Base-by-base conservation (phyloP, 2,888 invertebrate species). In the Psococerastis gibbosa region DNA sequence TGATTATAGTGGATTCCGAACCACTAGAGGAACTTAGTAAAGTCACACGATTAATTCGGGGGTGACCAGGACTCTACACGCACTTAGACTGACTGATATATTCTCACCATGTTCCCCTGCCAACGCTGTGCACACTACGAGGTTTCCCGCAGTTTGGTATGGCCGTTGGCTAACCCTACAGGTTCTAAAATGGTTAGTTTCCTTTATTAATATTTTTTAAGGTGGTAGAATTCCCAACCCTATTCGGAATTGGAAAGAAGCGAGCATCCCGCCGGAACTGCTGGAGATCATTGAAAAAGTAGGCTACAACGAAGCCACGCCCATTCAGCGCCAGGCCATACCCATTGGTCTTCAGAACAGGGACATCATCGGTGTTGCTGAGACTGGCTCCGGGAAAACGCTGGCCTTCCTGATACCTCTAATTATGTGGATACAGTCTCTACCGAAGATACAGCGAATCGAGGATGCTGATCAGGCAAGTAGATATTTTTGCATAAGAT, bases 301-400 rank as follows among this genome's bases (percentile, higher is more conserved):
- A 49, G 95, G 95, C 2, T 97, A 97, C 57, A 89, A 84, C 62
- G 98, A 98, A 56, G 92, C 98, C 1, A 97, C 98, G 0, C 98
- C 98, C 2, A 99, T 99, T 66, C 98, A 99, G 63, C 69, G 97
- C 47, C 97, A 98, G 64, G 98, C 98, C 44, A 99, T 99, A 58
- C 97, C 98, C 0, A 98, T 99, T 60, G 98, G 98, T 31, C 65
- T 61, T 55, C 82, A 88, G 61, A 89, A 89, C 61, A 69, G 88
- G 42, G 88, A 99, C 59, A 95, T 99, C 52, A 99, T 99, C 57
- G 98, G 98, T 60, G 95, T 98, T 13, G 97, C 98, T 34, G 98
- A 98, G 67, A 98, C 98, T 47, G 98, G 98, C 57, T 89, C 89
- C 38, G 98, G 98, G 62, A 99, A 99, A 70, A 99, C 98, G 0